Conservation (phyloP, 1,140 invertebrate genomes). For the Micrasema minimum region DNA sequence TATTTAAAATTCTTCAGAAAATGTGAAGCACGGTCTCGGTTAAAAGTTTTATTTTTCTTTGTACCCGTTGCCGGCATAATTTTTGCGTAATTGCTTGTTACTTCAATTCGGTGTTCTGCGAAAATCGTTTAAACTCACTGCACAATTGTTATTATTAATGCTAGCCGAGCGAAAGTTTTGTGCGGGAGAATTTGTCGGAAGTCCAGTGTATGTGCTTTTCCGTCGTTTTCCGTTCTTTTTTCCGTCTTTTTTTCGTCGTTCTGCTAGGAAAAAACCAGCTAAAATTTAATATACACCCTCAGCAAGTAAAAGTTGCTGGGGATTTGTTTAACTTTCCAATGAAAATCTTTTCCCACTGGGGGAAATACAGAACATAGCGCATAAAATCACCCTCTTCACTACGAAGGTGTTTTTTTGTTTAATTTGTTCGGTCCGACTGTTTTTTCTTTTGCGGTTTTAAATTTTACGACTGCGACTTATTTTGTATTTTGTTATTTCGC, state of each 20-base stretch:
- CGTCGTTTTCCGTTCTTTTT: no score
- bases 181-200: not conserved
- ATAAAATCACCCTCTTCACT: not conserved
- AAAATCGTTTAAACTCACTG: not conserved
- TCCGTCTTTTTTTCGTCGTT: not conserved
- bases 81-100: slow-evolving; percentile 3
- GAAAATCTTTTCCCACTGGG: slow-evolving; percentile 11
- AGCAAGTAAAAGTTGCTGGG: not conserved
- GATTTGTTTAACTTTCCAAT: slow-evolving; percentile 22
- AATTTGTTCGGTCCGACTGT: slow-evolving; percentile 3
- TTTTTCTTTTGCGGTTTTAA: not conserved
- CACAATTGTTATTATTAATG: not conserved
- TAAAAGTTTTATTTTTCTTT: no score
- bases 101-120: not conserved
- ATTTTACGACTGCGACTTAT: no score
- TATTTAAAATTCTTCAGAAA: no score
- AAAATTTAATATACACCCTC: slow-evolving; percentile 5
- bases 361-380: slow-evolving; percentile 6
- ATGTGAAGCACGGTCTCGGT: no score
- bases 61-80: not conserved
- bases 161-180: not conserved
- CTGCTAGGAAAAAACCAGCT: not conserved
- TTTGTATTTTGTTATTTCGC: no score
- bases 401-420: not conserved
- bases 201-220: not conserved